Evolutionary conservation across 2,113 vertebrate species (phyloP).

Genomic region (Chamaea fasciata): DNA sequence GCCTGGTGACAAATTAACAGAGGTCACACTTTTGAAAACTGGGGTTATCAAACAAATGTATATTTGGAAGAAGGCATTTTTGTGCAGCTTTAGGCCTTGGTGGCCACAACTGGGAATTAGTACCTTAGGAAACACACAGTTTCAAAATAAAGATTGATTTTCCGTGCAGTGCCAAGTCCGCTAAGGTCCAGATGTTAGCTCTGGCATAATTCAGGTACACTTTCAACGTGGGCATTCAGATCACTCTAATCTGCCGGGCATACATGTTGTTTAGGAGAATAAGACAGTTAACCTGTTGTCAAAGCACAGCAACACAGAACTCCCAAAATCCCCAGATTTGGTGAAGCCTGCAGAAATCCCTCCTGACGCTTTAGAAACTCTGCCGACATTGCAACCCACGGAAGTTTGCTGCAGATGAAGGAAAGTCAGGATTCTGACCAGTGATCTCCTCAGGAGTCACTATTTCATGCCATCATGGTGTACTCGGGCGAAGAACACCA

Average conservation of each 20-base stretch:
- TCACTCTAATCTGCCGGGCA: neutral
- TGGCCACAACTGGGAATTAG: neutral
- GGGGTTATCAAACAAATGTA: neutral
- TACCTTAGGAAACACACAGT: neutral
- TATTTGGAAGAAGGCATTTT: constrained; percentile 12
- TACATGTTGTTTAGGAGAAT: neutral
- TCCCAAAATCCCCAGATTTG: neutral
- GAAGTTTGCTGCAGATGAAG: neutral
- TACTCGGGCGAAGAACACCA: neutral
- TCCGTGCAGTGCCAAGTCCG: neutral
- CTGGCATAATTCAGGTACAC: neutral
- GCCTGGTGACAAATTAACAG: constrained; percentile 58
- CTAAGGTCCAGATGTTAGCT: constrained; percentile 9
- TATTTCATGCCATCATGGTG: neutral
- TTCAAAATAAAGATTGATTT: constrained; percentile 40
- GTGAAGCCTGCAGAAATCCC: neutral
- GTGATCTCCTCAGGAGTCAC: neutral
- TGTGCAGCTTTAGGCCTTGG: neutral
- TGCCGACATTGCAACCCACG: neutral
- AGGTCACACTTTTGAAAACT: constrained; percentile 38
- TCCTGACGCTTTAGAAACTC: neutral
- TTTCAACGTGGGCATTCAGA: neutral
- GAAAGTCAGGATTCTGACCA: neutral
- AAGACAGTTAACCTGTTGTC: neutral
- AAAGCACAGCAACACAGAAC: neutral